Evolutionary conservation across 2,113 vertebrate genomes (phyloP), one percentile per base, ranked within the genome.

Genomic region (Otocyon megalotis): DNA sequence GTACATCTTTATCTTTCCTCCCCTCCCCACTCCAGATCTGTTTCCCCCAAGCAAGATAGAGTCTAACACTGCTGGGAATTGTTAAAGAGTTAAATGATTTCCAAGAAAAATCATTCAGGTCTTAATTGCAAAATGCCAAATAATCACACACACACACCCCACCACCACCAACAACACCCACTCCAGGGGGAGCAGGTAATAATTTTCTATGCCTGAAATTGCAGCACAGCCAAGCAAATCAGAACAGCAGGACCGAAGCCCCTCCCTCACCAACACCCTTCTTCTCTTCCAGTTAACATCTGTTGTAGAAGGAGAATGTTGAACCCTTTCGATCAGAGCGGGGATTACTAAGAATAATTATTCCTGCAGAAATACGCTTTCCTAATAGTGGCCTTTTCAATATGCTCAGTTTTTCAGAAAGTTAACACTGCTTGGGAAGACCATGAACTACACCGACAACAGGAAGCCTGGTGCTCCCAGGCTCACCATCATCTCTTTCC

Each of bases 401-500:
- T 72, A 81, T 76, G 95, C 77, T 32, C 83, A 28, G 67, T 50
- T 60, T 69, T 97, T 90, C 95, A 84, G 96, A 97, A 98, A 97
- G 97, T 97, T 98, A 97, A 98, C 87, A 97, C 93, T 97, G 92
- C 98, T 98, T 98, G 98, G 95, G 76, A 97, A 98, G 97, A 97
- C 50, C 95, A 94, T 89, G 89, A 97, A 97, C 74, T 28, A 83
- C 86, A 89, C 58, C 74, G 63, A 63, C 79, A 93, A 98, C 37
- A 98, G 88, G 97, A 97, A 98, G 98, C 60, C 81, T 53, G 60
- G 96, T 65, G 30, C 19, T 10, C 20, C 63, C 8, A 2, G 16
- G 0, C 60, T 9, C 22, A 74, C 10, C 62, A 13, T 15, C 8
- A 3, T 32, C 20, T 67, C 58, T 14, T 16, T 65, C 65, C 13